These are phyloP conservation scores for Syndactyla subalaris DNA, from an alignment of 2,797 vertebrate genomes.

Conservation along the genomic window DNA sequence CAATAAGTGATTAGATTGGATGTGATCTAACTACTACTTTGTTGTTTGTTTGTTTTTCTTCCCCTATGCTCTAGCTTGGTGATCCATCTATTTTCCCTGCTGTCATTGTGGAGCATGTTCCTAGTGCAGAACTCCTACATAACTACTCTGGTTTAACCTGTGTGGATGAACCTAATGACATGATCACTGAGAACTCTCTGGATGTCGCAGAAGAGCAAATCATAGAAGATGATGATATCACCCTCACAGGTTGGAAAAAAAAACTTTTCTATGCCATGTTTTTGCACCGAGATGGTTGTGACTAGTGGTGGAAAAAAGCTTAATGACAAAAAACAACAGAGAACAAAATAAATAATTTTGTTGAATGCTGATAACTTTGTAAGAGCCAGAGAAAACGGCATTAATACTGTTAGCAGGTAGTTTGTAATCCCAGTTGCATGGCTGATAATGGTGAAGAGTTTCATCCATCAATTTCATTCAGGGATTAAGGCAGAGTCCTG, in stretches of 20 bases:
- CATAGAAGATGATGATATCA: constrained; percentile 83
- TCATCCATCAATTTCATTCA: not conserved
- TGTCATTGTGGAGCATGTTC: constrained; percentile 93
- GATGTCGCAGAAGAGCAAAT: constrained; percentile 84
- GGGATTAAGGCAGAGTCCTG: not conserved
- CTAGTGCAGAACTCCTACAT: constrained; percentile 86
- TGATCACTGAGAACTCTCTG: constrained; percentile 84
- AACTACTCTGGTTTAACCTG: constrained; percentile 87
- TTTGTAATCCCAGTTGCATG: not conserved
- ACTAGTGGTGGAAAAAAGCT: not conserved
- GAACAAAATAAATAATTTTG: not conserved
- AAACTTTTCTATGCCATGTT: not conserved
- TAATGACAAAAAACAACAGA: not conserved
- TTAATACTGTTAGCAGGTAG: not conserved
- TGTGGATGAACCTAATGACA: constrained; percentile 84
- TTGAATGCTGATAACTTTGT: not conserved
- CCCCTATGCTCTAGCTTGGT: constrained; percentile 78
- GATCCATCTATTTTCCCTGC: constrained; percentile 88
- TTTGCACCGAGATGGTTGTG: not conserved
- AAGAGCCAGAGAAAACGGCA: not conserved
- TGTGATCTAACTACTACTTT: not conserved
- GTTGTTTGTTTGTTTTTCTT: not conserved
- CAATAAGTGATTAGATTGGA: not conserved
- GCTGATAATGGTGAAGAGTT: not conserved
- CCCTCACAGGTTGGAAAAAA: constrained; percentile 84